Evolutionary conservation across 1,140 invertebrate species (phyloP), one percentile per base, ranked within the genome.

Genomic region (Littorina saxatilis): DNA sequence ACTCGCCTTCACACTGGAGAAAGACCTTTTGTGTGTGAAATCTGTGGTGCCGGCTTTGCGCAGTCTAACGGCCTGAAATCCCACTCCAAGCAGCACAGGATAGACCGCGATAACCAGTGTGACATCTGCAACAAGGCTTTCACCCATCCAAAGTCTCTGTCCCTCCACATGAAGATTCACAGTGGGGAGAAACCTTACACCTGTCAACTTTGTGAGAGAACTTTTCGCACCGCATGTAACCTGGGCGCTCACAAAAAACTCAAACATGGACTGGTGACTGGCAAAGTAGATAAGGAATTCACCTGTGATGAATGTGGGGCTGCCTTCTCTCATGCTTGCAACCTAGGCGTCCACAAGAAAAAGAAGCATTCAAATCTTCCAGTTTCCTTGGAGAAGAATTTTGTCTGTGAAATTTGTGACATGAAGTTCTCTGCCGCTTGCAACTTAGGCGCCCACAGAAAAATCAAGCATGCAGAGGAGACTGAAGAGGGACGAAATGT

Each of bases 51-150:
- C 91, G 96, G 97, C 9, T 99, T 99, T 92, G 98, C 98, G 15
- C 98, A 99, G 93, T 94, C 98, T 55, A 98, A 97, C 77, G 99
- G 99, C 91, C 93, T 99, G 29, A 94, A 97, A 29, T 98, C 98
- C 1, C 98, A 99, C 94, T 98, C 99, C 97, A 98, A 99, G 92
- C 99, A 98, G 0, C 98, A 99, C 91, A 97, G 97, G 20, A 94
- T 95, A 2, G 96, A 97, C 88, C 99, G 99, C 93, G 97, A 98
- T 90, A 98, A 97, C 92, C 95, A 96, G 90, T 99, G 93, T 98
- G 96, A 86, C 98, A 99, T 93, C 94, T 99, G 82, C 52, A 63
- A 82, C 20, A 88, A 89, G 76, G 82, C 85, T 5, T 91, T 90
- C 29, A 40, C 76, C 7, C 55, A 78, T 27, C 76, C 76, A 3